Evolutionary conservation across 2,113 vertebrate species (phyloP).

Genomic region (Anoplopoma fimbria): DNA sequence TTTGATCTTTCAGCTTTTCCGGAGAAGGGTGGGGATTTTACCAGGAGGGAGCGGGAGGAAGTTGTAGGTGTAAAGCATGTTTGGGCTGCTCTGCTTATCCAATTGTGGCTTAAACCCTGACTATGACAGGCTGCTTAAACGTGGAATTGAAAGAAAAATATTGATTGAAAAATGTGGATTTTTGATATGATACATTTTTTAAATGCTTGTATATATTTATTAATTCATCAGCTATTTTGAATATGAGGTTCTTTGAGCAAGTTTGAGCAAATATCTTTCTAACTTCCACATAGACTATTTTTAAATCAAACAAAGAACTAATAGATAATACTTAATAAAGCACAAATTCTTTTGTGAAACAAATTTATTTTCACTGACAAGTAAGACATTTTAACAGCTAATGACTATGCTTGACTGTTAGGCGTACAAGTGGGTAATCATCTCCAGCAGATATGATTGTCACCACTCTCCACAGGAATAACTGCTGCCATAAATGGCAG

Average conservation of each 20-base stretch:
- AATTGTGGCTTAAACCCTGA: not conserved
- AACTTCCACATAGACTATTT: not conserved
- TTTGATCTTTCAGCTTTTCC: slow-evolving; percentile 8
- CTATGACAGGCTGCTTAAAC: not conserved
- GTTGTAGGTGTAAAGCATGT: not conserved
- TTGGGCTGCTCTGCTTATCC: not conserved
- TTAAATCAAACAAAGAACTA: slow-evolving; percentile 1
- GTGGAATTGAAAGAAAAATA: not conserved
- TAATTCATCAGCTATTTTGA: not conserved
- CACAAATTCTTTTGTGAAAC: slow-evolving; percentile 2
- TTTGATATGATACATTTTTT: no score
- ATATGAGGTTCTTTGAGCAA: not conserved
- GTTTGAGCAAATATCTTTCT: not conserved
- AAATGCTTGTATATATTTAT: not conserved
- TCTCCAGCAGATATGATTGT: slow-evolving; percentile 69
- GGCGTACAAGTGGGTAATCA: slow-evolving; percentile 56
- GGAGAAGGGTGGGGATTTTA: slow-evolving; percentile 2
- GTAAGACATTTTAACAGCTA: slow-evolving; percentile 46
- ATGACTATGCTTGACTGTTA: slow-evolving; percentile 54
- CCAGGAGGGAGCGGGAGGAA: not conserved
- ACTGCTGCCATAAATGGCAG: slow-evolving; percentile 71
- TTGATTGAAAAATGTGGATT: no score
- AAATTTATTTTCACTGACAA: not conserved
- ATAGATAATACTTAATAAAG: not conserved
- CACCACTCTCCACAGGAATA: slow-evolving; percentile 66